These are phyloP conservation scores for Marasmarcha lunaedactyla DNA, from an alignment of 2,888 invertebrate species.

Conservation along the genomic window DNA sequence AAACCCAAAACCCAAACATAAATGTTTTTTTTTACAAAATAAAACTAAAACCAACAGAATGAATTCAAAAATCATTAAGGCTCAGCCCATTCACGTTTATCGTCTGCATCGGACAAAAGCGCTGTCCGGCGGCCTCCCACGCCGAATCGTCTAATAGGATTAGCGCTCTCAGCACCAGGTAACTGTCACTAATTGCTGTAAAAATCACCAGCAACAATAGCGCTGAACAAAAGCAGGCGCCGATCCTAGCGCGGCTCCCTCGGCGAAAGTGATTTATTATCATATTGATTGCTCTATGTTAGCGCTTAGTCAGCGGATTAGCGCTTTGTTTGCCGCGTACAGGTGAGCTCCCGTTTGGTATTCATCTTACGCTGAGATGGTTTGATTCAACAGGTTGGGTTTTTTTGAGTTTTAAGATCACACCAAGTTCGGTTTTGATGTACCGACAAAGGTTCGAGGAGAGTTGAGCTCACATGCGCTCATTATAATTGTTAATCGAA, in stretches of 20 bases:
- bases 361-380: neutral
- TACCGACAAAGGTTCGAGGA: neutral
- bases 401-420: neutral
- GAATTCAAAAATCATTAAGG: neutral
- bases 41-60: too few relatives aligned
- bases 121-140: constrained; percentile 32
- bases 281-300: constrained; percentile 48
- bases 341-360: constrained; percentile 33
- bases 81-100: neutral
- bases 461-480: too few relatives aligned
- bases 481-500: too few relatives aligned
- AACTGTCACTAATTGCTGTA: constrained; percentile 68
- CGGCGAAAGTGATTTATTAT: constrained; percentile 57
- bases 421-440: neutral
- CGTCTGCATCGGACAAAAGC: neutral
- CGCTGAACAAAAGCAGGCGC: constrained; percentile 48
- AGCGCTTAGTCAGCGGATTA: constrained; percentile 50
- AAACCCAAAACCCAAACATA: too few relatives aligned
- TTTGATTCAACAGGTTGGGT: neutral
- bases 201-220: constrained; percentile 59
- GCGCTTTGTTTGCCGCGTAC: constrained; percentile 44
- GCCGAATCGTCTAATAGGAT: constrained; percentile 51
- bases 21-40: too few relatives aligned
- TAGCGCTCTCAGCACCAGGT: constrained; percentile 54
- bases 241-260: constrained; percentile 29